Conservation (phyloP, 2,888 invertebrate species). For the Dichetophora obliterata region DNA sequence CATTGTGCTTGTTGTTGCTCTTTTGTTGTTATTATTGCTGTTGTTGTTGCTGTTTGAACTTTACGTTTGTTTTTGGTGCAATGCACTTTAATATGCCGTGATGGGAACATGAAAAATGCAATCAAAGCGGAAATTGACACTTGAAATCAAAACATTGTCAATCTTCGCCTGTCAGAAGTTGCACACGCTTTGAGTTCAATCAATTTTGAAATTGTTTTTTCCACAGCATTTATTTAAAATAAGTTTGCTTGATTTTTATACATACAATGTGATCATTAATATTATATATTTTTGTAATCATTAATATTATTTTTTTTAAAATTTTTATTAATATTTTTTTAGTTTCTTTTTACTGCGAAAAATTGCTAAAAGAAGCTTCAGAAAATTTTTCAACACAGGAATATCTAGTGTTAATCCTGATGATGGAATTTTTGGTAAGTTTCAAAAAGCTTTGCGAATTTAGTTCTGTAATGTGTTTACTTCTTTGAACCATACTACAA, state of each 20-base stretch:
- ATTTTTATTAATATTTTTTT: slow-evolving; percentile 6
- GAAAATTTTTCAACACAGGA: background rate
- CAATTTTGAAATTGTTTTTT: background rate
- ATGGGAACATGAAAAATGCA: slow-evolving; percentile 7
- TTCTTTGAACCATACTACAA: too few species aligned
- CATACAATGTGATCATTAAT: too few species aligned
- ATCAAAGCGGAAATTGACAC: slow-evolving; percentile 35
- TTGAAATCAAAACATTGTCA: slow-evolving; percentile 36
- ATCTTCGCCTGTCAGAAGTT: slow-evolving; percentile 24
- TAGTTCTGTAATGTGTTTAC: too few species aligned
- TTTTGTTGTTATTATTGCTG: slow-evolving; percentile 10
- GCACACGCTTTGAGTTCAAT: background rate
- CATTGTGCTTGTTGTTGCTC: slow-evolving; percentile 5
- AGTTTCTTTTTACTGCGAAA: background rate
- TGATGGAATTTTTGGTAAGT: slow-evolving; percentile 19
- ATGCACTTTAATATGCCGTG: slow-evolving; percentile 25
- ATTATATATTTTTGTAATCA: background rate
- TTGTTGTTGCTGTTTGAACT: slow-evolving; percentile 7
- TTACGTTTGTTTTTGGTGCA: slow-evolving; percentile 22
- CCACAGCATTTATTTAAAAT: too few species aligned
- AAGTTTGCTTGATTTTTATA: background rate
- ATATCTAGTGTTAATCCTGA: background rate
- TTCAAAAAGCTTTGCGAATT: too few species aligned
- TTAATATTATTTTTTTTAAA: background rate
- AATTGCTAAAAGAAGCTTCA: background rate